Evolutionary conservation across 37 sponge, comb jelly and placozoan species (phyloP), one percentile per base, ranked within the genome.

Genomic region (Tethya wilhelma): DNA sequence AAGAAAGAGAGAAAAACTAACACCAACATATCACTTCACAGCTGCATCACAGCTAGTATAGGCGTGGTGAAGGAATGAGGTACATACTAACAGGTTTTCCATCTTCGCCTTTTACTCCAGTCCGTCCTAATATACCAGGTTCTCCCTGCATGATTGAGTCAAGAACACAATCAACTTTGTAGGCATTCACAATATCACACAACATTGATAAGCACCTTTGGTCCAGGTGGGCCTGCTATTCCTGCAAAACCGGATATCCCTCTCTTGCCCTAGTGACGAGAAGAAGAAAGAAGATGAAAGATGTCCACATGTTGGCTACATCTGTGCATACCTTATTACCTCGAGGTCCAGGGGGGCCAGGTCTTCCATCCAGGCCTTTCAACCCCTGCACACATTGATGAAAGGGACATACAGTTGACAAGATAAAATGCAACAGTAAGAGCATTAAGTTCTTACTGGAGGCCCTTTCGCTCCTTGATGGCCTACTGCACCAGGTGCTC

Each of bases 251-350:
- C 81, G 30, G 70, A 28, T 25, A 53, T 26, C 12, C 84, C 84
- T 68, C 25, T 39, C 4, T 1, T 8, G 0, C 86, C 86, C 72
- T 78, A 38, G 40, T 59, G 75, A 11, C 75, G 39, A 40, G 38
- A 6, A 6, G 28, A 58, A 7, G 7, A n/a, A 2, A 46, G 73
- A 59, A 29, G 59, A 1, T 22, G n/a, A 49, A 19, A n/a, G 59
- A 39, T 1, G 40, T 4, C 36, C 1, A 36, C 42, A 38, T 34
- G 40, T 75, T 39, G 19, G 29, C n/a, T 69, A 29, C 43, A 19
- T 25, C 9, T 1, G 37, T 73, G 55, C 69, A 57, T 57, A 76
- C 74, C 77, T 76, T 76, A 59, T 56, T 70, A 81, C 82, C 82
- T 71, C 19, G 71, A 31, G 73, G 72, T 59, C 82, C 82, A 14